phyloP scores from a whole-genome alignment of 2,797 vertebrate species.

The Tympanoctomys barrerae region DNA sequence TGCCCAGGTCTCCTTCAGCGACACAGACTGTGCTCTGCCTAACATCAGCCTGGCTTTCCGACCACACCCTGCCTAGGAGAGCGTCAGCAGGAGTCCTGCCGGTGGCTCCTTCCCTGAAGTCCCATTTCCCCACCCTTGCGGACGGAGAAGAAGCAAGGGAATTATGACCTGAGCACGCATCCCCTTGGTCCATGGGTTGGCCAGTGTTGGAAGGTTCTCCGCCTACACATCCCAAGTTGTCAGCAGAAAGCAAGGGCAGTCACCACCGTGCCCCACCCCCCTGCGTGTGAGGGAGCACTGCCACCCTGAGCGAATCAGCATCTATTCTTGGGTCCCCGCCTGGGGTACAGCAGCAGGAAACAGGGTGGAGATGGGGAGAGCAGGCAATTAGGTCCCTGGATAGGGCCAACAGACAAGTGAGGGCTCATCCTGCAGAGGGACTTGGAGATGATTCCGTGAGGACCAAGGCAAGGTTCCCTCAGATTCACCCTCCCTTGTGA shows the following conservation, averaged over 20 bases:
- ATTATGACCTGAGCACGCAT: background rate
- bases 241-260: background rate
- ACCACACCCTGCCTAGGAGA: background rate
- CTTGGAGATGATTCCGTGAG: background rate
- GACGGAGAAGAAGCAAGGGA: no score
- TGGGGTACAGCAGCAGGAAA: background rate
- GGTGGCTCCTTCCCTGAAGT: background rate
- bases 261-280: background rate
- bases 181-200: background rate
- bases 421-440: background rate
- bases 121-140: background rate
- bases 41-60: background rate
- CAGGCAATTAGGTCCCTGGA: background rate
- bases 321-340: background rate
- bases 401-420: background rate
- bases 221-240: background rate
- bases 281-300: background rate
- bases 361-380: background rate
- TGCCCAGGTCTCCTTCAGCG: background rate
- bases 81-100: background rate
- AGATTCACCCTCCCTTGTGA: background rate
- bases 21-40: background rate
- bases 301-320: background rate
- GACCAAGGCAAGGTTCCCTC: background rate
- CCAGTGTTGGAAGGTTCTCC: background rate